Conservation (phyloP, 1,140 invertebrate species). For the Saccostrea cuccullata region DNA sequence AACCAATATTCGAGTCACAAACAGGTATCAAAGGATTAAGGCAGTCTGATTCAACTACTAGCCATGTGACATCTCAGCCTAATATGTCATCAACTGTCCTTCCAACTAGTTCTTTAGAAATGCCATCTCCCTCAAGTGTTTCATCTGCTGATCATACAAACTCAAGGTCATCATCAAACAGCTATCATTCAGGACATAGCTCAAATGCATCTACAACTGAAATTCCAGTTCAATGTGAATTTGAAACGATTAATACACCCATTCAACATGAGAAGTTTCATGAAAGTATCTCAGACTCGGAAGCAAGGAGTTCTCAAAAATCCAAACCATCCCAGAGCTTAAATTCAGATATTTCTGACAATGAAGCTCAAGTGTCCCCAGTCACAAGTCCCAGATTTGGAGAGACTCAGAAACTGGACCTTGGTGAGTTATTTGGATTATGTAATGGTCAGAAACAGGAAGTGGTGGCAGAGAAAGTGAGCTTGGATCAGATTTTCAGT, state of each 20-base stretch:
- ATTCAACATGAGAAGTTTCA: not conserved
- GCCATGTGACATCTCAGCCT: not conserved
- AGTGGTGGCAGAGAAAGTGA: not conserved
- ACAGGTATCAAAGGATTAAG: too few relatives aligned
- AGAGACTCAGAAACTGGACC: not conserved
- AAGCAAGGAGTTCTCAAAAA: not conserved
- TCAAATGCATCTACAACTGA: not conserved
- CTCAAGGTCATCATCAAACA: not conserved
- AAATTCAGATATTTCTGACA: not conserved
- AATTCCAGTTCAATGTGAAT: not conserved
- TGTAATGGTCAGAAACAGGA: constrained; percentile 4
- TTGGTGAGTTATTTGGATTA: not conserved
- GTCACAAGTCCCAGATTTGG: not conserved
- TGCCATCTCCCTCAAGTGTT: not conserved
- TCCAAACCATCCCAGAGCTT: not conserved
- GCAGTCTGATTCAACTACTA: not conserved
- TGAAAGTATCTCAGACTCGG: not conserved
- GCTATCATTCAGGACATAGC: not conserved
- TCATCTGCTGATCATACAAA: not conserved
- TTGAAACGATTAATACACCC: not conserved
- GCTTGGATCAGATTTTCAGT: not conserved
- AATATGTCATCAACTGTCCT: not conserved
- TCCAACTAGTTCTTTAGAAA: not conserved
- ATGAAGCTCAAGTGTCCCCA: not conserved
- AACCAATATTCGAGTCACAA: too few relatives aligned